Evolutionary conservation across 2,113 vertebrate species (phyloP), one percentile per base, ranked within the genome.

Genomic region (Tupaia tana): DNA sequence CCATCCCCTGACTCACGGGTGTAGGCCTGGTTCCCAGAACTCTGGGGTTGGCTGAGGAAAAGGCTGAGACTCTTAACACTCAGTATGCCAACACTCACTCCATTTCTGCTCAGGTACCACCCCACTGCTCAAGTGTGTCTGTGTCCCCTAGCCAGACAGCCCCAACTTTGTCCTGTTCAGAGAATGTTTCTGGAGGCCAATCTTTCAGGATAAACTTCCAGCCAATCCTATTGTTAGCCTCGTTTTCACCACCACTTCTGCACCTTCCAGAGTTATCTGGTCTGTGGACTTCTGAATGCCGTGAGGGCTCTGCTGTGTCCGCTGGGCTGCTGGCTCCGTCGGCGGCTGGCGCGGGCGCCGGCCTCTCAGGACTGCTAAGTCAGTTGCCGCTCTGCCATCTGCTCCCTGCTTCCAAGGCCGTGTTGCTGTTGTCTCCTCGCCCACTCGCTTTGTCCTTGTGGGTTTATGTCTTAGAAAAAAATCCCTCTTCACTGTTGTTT

Each of bases 391-490:
- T 96, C 94, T 84, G 63, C 94, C 94, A 94, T 91, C 91, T 87
- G 91, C 93, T 84, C 67, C 75, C 80, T 0, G 89, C 91, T 86
- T 93, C 97, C 97, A 96, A 90, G 43, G 7, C 5, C 69, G 80
- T 97, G 96, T 97, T 97, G 93, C 97, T 96, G 96, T 97, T 97
- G 97, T 95, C 97, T 96, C 91, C 91, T 95, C 79, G 95, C 96
- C 96, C 97, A 84, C 29, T 93, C 90, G 90, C 93, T 97, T 95
- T 97, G 97, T 97, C 93, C 84, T 97, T 97, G 97, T 90, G 97
- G 97, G 97, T 97, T 97, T 96, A 61, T 83, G 93, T 67, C 94
- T 96, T 0, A 18, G 86, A 97, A 96, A 96, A 96, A 95, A 95
- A 92, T 78, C 80, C 43, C 43, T 92, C 93, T 93, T 93, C 66